Percentiles rank a stretch among this genome's conserved stretches.
phyloP scores from a whole-genome alignment of 2,797 vertebrate species.

The Ctenopoma kingsleyae region DNA sequence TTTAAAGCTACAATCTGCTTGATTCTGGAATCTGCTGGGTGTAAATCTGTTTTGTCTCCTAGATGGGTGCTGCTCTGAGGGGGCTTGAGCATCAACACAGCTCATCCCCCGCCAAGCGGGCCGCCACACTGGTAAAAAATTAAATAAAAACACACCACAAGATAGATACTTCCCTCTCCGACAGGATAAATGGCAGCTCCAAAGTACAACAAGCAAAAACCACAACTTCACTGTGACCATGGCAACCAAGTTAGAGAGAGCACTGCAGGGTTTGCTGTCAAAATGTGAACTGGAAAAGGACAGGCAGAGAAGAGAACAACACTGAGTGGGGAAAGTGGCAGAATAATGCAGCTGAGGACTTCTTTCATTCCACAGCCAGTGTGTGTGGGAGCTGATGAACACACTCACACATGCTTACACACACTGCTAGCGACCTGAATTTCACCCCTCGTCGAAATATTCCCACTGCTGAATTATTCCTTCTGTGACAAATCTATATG shows the following conservation, averaged over 20 bases:
- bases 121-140: constrained; percentile 7
- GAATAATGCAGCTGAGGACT: constrained; percentile 59
- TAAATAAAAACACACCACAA: constrained; percentile 20
- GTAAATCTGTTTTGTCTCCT: constrained; percentile 64
- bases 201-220: constrained; percentile 51
- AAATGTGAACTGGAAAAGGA: constrained; percentile 69
- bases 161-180: constrained; percentile 54
- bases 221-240: constrained; percentile 79
- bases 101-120: constrained; percentile 46
- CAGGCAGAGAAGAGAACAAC: constrained; percentile 43
- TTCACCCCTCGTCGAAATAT: constrained; percentile 61
- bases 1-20: constrained; percentile 59
- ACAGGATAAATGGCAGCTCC: constrained; percentile 68
- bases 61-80: constrained; percentile 48
- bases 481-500: constrained; percentile 49
- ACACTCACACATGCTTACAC: constrained; percentile 37
- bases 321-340: constrained; percentile 41
- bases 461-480: constrained; percentile 44
- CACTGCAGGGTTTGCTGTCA: constrained; percentile 75
- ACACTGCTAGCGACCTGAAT: constrained; percentile 62
- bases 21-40: constrained; percentile 50
- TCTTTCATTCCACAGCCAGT: constrained; percentile 53
- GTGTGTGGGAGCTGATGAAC: constrained; percentile 42
- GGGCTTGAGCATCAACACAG: constrained; percentile 42
- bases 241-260: constrained; percentile 75